Base-by-base conservation (phyloP, 2,113 vertebrate species). In the Pterocles orientalis region DNA sequence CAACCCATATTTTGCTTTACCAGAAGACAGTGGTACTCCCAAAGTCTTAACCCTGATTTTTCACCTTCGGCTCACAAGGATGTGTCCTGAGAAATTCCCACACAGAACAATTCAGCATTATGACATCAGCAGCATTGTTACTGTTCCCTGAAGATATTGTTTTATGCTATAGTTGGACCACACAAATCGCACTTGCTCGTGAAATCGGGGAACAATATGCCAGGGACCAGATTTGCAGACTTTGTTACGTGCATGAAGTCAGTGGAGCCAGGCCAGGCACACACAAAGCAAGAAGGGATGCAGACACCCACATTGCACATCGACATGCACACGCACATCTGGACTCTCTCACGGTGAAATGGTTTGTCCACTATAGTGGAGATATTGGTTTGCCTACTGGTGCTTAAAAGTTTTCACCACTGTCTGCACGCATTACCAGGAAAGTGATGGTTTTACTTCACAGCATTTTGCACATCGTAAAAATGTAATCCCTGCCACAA, bases 31-130 rank as follows among this genome's bases (percentile, higher is more conserved):
- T 5, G 20, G 28, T 45, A 26, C n/a, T 83, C 61, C 77, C 62
- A 17, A 64, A 47, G 29, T 0, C 0, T 60, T 51, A 50, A 81
- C 54, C 45, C 43, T 6, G 36, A 45, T 48, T 91, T 94, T 89
- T 86, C n/a, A 29, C 17, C 68, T 75, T 31, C 10, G 50, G 41
- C 68, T 80, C 16, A 1, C 13, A 12, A 76, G 11, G 50, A 43
- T 70, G 70, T 50, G 62, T 54, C 28, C 7, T 18, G 72, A 77
- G 71, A 73, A 91, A 85, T 61, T 56, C 48, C 47, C 1, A 2
- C 2, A 6, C 16, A 56, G 69, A 57, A n/a, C 6, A 19, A 61
- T 48, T 48, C 0, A 0, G 7, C 1, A 1, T 45, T 80, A 69
- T 41, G 34, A 90, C 56, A 71, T 73, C 58, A 57, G 50, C 36